Evolutionary conservation across 2,888 invertebrate species (phyloP).

Genomic region (Xanthorhoe spadicearia): DNA sequence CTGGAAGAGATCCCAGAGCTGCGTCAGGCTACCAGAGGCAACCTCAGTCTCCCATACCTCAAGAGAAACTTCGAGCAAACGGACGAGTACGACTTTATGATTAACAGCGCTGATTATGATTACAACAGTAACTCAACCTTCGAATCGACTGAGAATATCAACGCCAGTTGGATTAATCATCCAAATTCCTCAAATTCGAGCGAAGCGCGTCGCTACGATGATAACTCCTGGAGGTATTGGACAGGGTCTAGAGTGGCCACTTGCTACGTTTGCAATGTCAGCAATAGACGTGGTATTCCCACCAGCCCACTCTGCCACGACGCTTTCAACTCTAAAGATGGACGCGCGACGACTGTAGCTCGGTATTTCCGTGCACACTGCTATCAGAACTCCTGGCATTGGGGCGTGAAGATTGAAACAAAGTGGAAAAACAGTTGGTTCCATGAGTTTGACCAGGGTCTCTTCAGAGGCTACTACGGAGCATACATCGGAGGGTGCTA

Average conservation of each 20-base stretch:
- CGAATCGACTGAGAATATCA: not conserved
- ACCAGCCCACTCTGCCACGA: slow-evolving; percentile 11
- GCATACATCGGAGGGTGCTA: slow-evolving; percentile 48
- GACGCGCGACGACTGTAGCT: slow-evolving; percentile 6
- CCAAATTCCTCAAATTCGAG: not conserved
- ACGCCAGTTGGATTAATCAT: not conserved
- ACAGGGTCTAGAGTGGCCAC: slow-evolving; percentile 1
- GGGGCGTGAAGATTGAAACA: not conserved
- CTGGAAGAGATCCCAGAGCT: slow-evolving; percentile 9
- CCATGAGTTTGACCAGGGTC: slow-evolving; percentile 2
- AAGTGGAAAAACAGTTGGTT: not conserved
- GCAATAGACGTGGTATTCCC: not conserved
- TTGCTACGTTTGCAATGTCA: slow-evolving; percentile 4
- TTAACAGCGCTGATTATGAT: not conserved
- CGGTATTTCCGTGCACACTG: slow-evolving; percentile 17
- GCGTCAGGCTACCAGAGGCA: not conserved
- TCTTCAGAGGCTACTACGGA: slow-evolving; percentile 2
- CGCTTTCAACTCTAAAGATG: slow-evolving; percentile 3
- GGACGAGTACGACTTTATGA: slow-evolving; percentile 18
- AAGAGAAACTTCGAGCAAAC: not conserved
- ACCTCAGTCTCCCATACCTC: slow-evolving; percentile 3
- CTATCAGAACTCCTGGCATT: not conserved
- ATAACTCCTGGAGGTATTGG: not conserved
- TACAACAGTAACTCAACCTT: not conserved
- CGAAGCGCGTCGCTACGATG: not conserved